A percentile compares a stretch with the other conserved stretches of the same genome.
phyloP scores from a whole-genome alignment of 2,888 invertebrate species.

The Dryadula phaetusa region DNA sequence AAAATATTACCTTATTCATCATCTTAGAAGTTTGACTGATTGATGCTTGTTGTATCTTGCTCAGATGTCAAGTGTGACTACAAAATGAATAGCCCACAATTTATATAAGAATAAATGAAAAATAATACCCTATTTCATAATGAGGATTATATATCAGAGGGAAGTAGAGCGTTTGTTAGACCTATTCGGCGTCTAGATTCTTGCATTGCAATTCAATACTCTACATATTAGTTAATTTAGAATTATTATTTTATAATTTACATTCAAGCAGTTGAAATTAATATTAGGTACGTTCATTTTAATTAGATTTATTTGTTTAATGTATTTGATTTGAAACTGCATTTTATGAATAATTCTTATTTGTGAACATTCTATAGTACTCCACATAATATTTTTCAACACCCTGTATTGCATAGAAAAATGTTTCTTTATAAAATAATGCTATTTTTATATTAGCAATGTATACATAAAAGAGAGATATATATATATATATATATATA shows the following conservation, averaged over 20 bases:
- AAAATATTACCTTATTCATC: conserved; percentile 48
- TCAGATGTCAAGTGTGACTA: conserved; percentile 59
- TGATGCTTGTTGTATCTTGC: conserved; percentile 44
- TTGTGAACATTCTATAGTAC: too few relatives aligned
- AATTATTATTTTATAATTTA: neutral
- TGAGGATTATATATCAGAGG: conserved; percentile 61
- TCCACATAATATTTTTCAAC: too few relatives aligned
- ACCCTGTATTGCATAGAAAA: too few relatives aligned
- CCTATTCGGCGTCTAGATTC: conserved; percentile 49
- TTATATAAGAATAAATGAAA: conserved; percentile 78
- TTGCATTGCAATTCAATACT: conserved; percentile 45
- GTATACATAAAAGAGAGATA: too few relatives aligned
- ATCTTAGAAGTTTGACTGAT: conserved; percentile 43
- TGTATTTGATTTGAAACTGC: too few relatives aligned
- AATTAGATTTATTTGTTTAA: too few relatives aligned
- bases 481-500: too few relatives aligned
- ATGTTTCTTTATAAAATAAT: too few relatives aligned
- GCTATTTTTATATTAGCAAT: too few relatives aligned
- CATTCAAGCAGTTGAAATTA: too few relatives aligned
- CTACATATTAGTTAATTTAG: conserved; percentile 25
- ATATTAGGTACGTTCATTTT: too few relatives aligned
- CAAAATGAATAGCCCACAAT: conserved; percentile 55
- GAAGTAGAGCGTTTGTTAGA: conserved; percentile 64
- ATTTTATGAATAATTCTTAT: too few relatives aligned
- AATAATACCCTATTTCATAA: conserved; percentile 71